Evolutionary conservation across 1,140 invertebrate genomes (phyloP).

Genomic region (Danaus melanippus): DNA sequence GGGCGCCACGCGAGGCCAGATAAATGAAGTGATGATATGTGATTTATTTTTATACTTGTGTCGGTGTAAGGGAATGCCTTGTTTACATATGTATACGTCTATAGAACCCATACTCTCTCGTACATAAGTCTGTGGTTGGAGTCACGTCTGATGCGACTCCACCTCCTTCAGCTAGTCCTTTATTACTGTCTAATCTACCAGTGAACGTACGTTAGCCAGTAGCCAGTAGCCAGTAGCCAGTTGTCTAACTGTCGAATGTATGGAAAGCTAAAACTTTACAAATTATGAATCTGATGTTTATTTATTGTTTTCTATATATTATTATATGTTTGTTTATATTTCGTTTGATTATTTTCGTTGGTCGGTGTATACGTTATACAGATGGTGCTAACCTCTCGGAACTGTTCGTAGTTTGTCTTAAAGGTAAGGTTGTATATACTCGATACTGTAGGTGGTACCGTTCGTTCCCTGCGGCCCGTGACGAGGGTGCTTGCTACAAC

Average conservation of each 20-base stretch:
- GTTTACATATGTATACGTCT: constrained; percentile 12
- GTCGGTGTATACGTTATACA: constrained; percentile 56
- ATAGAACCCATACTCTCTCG: neutral
- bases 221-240: constrained; percentile 24
- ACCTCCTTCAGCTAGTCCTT: constrained; percentile 50
- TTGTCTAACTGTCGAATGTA: neutral
- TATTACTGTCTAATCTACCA: constrained; percentile 53
- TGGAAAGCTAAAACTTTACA: too few species aligned
- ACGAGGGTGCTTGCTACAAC: constrained; percentile 2
- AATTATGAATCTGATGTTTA: constrained; percentile 27
- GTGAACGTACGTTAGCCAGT: constrained; percentile 30
- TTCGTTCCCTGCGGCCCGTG: too few species aligned
- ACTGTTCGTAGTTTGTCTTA: constrained; percentile 46
- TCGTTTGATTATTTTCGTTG: constrained; percentile 64
- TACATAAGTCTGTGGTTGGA: too few species aligned
- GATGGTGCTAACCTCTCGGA: constrained; percentile 67
- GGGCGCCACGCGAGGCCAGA: neutral
- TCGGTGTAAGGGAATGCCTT: constrained; percentile 31
- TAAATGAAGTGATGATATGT: constrained; percentile 46
- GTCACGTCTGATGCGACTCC: constrained; percentile 42
- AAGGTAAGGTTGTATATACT: constrained; percentile 56
- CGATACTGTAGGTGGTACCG: too few species aligned
- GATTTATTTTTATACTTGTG: constrained; percentile 62
- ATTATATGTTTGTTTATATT: constrained; percentile 46
- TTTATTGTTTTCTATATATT: constrained; percentile 41